Evolutionary conservation across 35 echinoderm and acorn worm species (phyloP).

Genomic region (Ptychodera flava): DNA sequence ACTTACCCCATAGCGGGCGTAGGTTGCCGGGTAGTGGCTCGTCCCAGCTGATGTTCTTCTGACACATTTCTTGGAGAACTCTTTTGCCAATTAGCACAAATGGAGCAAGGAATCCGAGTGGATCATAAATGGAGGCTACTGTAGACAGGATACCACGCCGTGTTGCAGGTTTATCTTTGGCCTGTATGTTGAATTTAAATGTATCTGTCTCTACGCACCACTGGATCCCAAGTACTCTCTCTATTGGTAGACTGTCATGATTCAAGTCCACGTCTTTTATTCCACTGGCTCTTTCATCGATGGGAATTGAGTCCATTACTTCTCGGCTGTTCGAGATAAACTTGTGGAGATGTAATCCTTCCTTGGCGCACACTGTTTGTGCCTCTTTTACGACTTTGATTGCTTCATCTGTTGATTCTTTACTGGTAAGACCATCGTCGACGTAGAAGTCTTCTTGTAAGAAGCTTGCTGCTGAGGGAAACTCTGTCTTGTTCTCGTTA

Average conservation of each 20-base stretch:
- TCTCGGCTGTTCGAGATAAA: conserved; percentile 42
- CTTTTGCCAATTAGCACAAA: background rate
- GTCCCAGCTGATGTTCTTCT: conserved; percentile 33
- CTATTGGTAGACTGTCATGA: conserved; percentile 17
- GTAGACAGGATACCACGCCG: background rate
- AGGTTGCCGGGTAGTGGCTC: conserved; percentile 36
- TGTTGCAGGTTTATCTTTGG: background rate
- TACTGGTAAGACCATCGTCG: conserved; percentile 42
- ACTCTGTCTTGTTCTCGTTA: conserved; percentile 33
- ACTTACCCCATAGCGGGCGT: conserved; percentile 29
- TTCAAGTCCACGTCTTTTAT: conserved; percentile 19
- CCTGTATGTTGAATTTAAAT: background rate
- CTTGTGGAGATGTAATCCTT: conserved; percentile 46
- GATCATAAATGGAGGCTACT: conserved; percentile 1
- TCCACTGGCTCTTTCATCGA: conserved; percentile 11
- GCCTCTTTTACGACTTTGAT: conserved; percentile 35
- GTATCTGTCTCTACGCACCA: conserved; percentile 11
- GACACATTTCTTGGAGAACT: conserved; percentile 30
- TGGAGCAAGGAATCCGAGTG: background rate
- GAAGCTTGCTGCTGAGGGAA: conserved; percentile 27
- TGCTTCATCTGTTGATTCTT: conserved; percentile 25
- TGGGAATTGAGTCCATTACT: conserved; percentile 29
- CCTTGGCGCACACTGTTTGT: conserved; percentile 27
- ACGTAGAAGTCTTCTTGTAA: conserved; percentile 48
- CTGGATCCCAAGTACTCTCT: conserved; percentile 17